phyloP scores from a whole-genome alignment of 2,888 invertebrate genomes.

The Lasioglossum vierecki region DNA sequence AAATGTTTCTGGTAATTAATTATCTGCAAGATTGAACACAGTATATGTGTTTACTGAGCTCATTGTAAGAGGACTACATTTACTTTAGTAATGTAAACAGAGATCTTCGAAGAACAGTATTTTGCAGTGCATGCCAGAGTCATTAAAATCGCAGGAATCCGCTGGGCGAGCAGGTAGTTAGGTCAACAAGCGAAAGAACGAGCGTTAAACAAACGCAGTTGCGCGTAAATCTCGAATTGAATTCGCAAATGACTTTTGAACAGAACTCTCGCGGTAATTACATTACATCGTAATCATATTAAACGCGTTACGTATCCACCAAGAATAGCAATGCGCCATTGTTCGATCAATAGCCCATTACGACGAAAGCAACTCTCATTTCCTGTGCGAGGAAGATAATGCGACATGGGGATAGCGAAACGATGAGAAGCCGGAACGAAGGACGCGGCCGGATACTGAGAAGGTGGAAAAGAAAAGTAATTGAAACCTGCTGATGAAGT shows the following conservation, averaged over 20 bases:
- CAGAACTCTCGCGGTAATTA: conserved; percentile 17
- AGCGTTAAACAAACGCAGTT: background rate
- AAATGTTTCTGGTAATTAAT: background rate
- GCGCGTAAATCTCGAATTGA: background rate
- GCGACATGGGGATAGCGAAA: conserved; percentile 6
- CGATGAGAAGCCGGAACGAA: conserved; percentile 19
- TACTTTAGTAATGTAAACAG: background rate
- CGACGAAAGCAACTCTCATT: conserved; percentile 51
- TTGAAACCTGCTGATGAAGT: conserved; percentile 70
- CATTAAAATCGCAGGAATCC: background rate
- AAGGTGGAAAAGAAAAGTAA: conserved; percentile 64
- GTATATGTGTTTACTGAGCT: background rate
- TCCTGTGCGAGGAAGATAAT: conserved; percentile 41
- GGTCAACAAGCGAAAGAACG: background rate
- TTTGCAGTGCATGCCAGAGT: background rate
- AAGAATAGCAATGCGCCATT: background rate
- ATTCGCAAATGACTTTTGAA: conserved; percentile 8
- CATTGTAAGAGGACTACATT: background rate
- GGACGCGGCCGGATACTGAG: conserved; percentile 6
- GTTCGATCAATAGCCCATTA: conserved; percentile 21
- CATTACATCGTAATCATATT: conserved; percentile 33
- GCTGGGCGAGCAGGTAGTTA: background rate
- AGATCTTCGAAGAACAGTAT: background rate
- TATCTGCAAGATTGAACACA: background rate
- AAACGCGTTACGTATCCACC: conserved; percentile 18